Conservation (phyloP, 2,888 invertebrate genomes). For the Corbicula japonica region DNA sequence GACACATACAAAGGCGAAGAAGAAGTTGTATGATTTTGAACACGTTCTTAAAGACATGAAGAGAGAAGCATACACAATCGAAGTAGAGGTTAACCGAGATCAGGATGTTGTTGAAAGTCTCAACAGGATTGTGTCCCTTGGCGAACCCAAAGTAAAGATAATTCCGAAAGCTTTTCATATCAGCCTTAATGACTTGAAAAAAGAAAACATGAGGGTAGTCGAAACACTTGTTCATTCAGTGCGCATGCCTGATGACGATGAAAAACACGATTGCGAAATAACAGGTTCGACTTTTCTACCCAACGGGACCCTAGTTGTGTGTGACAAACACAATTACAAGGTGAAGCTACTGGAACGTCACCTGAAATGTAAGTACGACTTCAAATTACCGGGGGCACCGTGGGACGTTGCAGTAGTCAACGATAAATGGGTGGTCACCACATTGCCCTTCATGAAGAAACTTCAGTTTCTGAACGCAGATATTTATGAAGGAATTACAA, state of each 20-base stretch:
- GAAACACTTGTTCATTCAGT: conserved; percentile 57
- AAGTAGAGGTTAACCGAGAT: conserved; percentile 26
- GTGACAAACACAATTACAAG: conserved; percentile 58
- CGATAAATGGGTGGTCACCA: conserved; percentile 45
- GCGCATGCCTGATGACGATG: conserved; percentile 53
- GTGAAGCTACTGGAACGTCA: conserved; percentile 44
- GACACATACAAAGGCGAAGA: conserved; percentile 41
- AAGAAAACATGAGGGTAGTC: conserved; percentile 51
- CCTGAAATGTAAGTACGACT: conserved; percentile 37
- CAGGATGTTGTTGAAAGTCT: conserved; percentile 33
- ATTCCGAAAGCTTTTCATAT: conserved; percentile 53
- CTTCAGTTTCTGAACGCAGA: conserved; percentile 53
- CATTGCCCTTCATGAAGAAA: conserved; percentile 50
- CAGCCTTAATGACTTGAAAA: conserved; percentile 36
- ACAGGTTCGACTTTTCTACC: conserved; percentile 54
- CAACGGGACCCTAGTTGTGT: conserved; percentile 50
- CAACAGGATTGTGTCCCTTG: conserved; percentile 26
- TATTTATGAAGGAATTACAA: conserved; percentile 40
- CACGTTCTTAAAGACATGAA: conserved; percentile 47
- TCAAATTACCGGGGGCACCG: conserved; percentile 39
- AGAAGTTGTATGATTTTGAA: conserved; percentile 39
- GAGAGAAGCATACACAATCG: conserved; percentile 47
- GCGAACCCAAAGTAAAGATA: conserved; percentile 30
- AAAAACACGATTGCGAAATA: conserved; percentile 58
- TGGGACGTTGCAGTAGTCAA: conserved; percentile 58